Conservation (phyloP, 2,888 invertebrate genomes). For the Theretra japonica region DNA sequence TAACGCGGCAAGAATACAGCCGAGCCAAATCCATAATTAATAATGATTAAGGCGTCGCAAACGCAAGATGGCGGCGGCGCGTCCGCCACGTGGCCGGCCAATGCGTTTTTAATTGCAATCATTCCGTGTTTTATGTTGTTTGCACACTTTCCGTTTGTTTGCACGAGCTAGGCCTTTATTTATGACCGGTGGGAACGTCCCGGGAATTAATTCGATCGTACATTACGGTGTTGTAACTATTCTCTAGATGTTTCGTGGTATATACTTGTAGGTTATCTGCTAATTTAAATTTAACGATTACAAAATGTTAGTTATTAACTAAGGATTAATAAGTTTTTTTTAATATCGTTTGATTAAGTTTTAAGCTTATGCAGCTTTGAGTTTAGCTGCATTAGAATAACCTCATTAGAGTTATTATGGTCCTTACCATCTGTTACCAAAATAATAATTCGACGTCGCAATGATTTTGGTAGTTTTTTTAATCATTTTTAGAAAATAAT, state of each 20-base stretch:
- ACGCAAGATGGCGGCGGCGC: constrained; percentile 69
- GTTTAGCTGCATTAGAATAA: too few species aligned
- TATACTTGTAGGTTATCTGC: neutral
- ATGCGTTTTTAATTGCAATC: constrained; percentile 85
- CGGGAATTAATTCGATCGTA: constrained; percentile 62
- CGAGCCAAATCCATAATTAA: constrained; percentile 28
- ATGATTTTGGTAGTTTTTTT: too few species aligned
- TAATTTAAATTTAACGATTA: neutral
- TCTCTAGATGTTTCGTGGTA: neutral
- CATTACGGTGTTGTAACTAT: constrained; percentile 36
- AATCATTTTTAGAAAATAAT: too few species aligned
- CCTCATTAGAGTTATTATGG: too few species aligned
- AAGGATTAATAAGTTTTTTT: too few species aligned
- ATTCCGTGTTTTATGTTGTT: constrained; percentile 84
- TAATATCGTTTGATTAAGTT: too few species aligned
- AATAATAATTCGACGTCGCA: too few species aligned
- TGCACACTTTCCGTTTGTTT: constrained; percentile 77
- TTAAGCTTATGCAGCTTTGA: too few species aligned
- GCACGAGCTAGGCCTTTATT: constrained; percentile 75
- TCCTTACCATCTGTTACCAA: too few species aligned
- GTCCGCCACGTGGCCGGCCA: constrained; percentile 71
- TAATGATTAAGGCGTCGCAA: constrained; percentile 31
- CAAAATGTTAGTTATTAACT: too few species aligned
- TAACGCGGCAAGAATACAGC: constrained; percentile 19
- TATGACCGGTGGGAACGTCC: constrained; percentile 77